A percentile compares a stretch with the other conserved stretches of the same genome.
phyloP scores from a whole-genome alignment of 2,113 vertebrate genomes.

The Thymallus thymallus region DNA sequence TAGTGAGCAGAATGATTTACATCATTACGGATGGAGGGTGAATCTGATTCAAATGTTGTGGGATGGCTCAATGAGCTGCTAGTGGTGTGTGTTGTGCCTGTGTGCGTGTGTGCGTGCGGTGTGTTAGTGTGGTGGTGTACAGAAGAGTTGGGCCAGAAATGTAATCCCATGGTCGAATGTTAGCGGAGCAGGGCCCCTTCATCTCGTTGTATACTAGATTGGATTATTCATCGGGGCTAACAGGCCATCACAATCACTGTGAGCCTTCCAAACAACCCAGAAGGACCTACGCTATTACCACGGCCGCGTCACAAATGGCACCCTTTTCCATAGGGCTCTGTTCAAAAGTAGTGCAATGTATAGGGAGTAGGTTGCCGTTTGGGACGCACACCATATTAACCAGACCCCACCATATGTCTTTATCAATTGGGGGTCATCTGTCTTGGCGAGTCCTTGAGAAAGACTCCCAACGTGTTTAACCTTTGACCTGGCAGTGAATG shows the following conservation, averaged over 20 bases:
- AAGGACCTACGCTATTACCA: too few species aligned
- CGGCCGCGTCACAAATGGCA: too few species aligned
- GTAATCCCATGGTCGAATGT: constrained; percentile 26
- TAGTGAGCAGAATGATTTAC: background rate
- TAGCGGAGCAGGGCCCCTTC: constrained; percentile 39
- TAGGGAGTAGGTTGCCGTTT: too few species aligned
- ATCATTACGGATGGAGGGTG: background rate
- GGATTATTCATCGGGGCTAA: constrained; percentile 61
- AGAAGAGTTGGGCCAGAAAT: constrained; percentile 25
- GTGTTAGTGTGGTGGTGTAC: constrained; percentile 30
- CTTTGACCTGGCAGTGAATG: background rate
- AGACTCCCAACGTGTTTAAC: background rate
- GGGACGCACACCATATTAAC: constrained; percentile 35
- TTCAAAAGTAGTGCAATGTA: too few species aligned
- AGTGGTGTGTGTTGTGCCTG: constrained; percentile 11
- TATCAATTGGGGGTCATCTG: constrained; percentile 52
- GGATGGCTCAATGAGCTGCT: background rate
- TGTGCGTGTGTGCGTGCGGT: constrained; percentile 11
- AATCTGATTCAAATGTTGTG: background rate
- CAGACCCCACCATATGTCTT: constrained; percentile 38
- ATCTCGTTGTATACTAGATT: constrained; percentile 13
- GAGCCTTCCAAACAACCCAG: too few species aligned
- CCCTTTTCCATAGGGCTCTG: too few species aligned
- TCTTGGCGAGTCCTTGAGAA: constrained; percentile 18
- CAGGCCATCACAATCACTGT: constrained; percentile 22